Base-by-base conservation (phyloP, 92 coral and sea anemone genomes). In the Zoanthus gigantus region DNA sequence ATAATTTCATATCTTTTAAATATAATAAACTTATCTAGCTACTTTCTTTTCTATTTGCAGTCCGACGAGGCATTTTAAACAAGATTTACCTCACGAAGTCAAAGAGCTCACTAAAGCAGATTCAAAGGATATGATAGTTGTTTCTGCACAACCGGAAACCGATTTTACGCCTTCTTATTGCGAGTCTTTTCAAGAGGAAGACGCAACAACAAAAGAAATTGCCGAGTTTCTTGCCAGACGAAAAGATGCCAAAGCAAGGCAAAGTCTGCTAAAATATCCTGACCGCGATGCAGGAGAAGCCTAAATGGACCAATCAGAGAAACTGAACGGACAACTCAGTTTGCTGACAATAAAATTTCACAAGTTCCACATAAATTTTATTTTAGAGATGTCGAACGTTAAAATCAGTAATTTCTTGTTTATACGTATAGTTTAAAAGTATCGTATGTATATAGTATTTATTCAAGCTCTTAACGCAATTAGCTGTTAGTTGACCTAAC, bases 91-190 rank as follows among this genome's bases (percentile, higher is more conserved):
- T 17, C 85, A 6, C 17, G 74, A 81, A 13, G 85, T 57, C n/a
- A 45, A 67, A 47, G 75, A 65, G 13, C 85, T 81, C 63, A n/a
- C 74, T 5, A 50, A 71, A 9, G 75, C 44, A 14, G 85, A 81
- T 8, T 81, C 85, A 23, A 29, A 37, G 15, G 60, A 63, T 52
- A 81, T 81, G 85, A 81, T 81, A 6, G 57, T 81, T 0, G 73
- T 46, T n/a, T 12, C 34, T 1, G 47, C 75, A 45, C 47, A 66
- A 18, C 74, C 75, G 28, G 85, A 81, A 18, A 67, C 75, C 0
- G 85, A 81, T 53, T 65, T 81, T 56, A 81, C 85, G 4, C 85
- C 85, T 9, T 81, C 74, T 34, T 81, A 81, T 50, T 47, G 73
- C 31, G 85, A 81, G 18, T 12, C 75, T 5, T 81, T 42, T 47